phyloP scores from a whole-genome alignment of 2,888 invertebrate genomes.

The Busseola fusca region DNA sequence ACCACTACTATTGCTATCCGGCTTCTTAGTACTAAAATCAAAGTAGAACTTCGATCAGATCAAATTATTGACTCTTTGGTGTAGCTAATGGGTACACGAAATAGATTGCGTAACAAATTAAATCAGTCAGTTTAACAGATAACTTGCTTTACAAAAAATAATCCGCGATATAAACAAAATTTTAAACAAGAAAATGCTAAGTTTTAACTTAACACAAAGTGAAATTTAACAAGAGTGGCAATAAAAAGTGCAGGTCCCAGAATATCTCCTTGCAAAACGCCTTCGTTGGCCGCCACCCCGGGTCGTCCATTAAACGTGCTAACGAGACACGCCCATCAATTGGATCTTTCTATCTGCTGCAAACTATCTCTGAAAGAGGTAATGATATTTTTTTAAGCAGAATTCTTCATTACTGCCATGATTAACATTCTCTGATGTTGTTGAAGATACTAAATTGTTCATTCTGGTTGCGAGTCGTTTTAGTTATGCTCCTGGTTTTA shows the following conservation, averaged over 20 bases:
- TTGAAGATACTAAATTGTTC: constrained; percentile 7
- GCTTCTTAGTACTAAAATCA: constrained; percentile 19
- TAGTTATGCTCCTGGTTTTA: constrained; percentile 3
- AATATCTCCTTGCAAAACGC: constrained; percentile 47
- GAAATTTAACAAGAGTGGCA: constrained; percentile 23
- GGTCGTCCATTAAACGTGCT: constrained; percentile 57
- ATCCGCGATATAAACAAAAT: neutral
- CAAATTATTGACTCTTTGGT: neutral
- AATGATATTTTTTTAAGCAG: constrained; percentile 29
- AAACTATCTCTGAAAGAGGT: constrained; percentile 30
- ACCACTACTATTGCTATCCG: constrained; percentile 10
- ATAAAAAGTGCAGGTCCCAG: constrained; percentile 49
- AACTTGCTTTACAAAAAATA: neutral
- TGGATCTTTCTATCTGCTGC: constrained; percentile 50
- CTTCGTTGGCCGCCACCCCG: constrained; percentile 39
- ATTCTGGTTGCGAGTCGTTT: constrained; percentile 6
- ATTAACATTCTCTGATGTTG: constrained; percentile 36
- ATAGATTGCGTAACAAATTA: neutral
- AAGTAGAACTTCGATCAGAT: constrained; percentile 1
- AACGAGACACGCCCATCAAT: constrained; percentile 58
- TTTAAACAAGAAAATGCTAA: neutral
- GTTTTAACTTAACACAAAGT: constrained; percentile 1
- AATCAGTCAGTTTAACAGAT: neutral
- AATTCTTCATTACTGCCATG: constrained; percentile 28
- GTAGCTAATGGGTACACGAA: neutral